These are phyloP conservation scores for Spodoptera exigua DNA, from an alignment of 2,888 invertebrate genomes.

Conservation along the genomic window DNA sequence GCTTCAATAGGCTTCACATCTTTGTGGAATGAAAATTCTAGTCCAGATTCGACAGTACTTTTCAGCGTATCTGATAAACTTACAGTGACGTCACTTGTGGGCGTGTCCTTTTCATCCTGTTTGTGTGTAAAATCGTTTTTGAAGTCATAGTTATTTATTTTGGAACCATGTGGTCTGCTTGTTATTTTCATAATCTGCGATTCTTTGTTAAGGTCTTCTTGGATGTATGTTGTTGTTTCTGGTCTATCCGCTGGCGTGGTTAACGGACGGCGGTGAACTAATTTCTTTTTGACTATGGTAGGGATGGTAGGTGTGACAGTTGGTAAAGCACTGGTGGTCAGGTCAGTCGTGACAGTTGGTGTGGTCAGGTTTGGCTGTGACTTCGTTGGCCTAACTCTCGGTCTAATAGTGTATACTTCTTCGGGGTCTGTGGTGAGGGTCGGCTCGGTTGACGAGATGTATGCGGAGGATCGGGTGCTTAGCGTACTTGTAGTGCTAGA, in stretches of 20 bases:
- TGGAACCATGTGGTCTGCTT: conserved; percentile 74
- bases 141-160: conserved; percentile 69
- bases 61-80: conserved; percentile 75
- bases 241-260: conserved; percentile 73
- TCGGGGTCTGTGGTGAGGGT: conserved; percentile 70
- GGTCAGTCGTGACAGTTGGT: conserved; percentile 81
- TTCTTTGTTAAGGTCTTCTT: conserved; percentile 76
- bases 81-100: conserved; percentile 85
- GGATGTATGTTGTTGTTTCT: conserved; percentile 74
- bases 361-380: conserved; percentile 79
- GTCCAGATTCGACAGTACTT: conserved; percentile 67
- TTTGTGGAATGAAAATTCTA: conserved; percentile 83
- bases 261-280: conserved; percentile 75
- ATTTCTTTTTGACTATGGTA: conserved; percentile 81
- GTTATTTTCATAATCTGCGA: conserved; percentile 88
- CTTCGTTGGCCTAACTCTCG: conserved; percentile 76
- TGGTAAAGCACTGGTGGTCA: conserved; percentile 84
- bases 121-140: conserved; percentile 83
- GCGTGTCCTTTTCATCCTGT: conserved; percentile 87
- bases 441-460: conserved; percentile 68
- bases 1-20: conserved; percentile 83
- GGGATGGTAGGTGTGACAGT: conserved; percentile 84
- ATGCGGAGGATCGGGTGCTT: conserved; percentile 50
- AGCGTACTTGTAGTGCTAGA: conserved; percentile 63
- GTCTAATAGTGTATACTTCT: conserved; percentile 78